Evolutionary conservation across 2,888 invertebrate genomes (phyloP), one percentile per base, ranked within the genome.

Genomic region (Epinotia ramella): DNA sequence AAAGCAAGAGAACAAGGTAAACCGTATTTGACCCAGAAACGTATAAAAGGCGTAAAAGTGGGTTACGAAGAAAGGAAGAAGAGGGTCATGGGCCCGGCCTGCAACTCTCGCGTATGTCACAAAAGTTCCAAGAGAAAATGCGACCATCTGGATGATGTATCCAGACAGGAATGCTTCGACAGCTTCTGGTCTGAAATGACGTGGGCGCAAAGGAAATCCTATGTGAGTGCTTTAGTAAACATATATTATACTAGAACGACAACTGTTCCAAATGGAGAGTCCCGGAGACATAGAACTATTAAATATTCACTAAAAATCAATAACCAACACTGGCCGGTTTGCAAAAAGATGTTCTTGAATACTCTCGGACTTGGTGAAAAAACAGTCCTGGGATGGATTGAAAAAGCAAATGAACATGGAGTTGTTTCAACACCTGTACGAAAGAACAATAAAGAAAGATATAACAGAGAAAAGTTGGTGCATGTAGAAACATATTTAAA

Each of bases 111-210:
- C 3, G 75, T 75, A n/a, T 75, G 75, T 60, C 65, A 60, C 59
- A 75, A 75, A 66, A 75, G 75, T 53, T 75, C 70, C 3, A 75
- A 75, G 68, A 70, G 75, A 65, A 75, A 75, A 60, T 75, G 75
- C 49, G 60, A 75, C 65, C 53, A 65, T 12, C 60, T 75, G 18
- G 65, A 75, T 66, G 75, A 75, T 53, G 65, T 13, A 56, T 70
- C 70, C 65, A 65, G 75, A 44, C 75, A 75, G 60, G 75, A 75
- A 75, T 75, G 75, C 59, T 75, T 75, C 56, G 75, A 75, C 40
- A 75, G 70, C 49, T 75, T 75, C 53, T 75, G 75, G 75, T 70
- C 75, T 18, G 75, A 75, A 75, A 75, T 75, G 75, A 68, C 75
- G 24, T 75, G 75, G 75, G 65, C 70, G 9, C 75, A 75, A 40